Percentiles rank a stretch among this genome's conserved stretches.
These are phyloP conservation scores for Psephotus haematonotus DNA, from an alignment of 2,113 vertebrate genomes.

Conservation along the genomic window DNA sequence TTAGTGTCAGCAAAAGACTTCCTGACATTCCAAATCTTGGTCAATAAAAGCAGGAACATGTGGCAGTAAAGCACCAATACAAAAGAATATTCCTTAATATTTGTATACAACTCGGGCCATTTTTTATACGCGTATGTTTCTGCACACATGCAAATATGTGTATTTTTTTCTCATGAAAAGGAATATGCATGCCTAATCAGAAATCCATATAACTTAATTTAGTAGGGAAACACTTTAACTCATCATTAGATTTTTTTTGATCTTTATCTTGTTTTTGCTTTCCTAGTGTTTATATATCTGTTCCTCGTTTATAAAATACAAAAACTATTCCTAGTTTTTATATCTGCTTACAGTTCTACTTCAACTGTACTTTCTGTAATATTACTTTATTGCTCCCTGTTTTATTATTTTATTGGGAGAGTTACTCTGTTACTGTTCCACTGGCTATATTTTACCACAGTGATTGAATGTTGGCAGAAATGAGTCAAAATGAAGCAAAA, in stretches of 20 bases:
- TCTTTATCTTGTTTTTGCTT: background rate
- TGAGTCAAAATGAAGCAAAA: background rate
- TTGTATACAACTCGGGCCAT: background rate
- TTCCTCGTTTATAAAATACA: no score
- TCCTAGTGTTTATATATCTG: background rate
- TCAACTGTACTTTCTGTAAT: background rate
- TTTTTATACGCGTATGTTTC: background rate
- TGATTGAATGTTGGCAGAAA: background rate
- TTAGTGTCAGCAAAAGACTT: background rate
- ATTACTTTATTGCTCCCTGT: constrained; percentile 3
- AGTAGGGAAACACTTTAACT: background rate
- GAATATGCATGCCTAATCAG: background rate
- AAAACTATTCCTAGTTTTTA: background rate
- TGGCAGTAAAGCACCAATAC: background rate
- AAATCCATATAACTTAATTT: background rate
- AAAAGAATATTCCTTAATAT: background rate
- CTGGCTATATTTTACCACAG: background rate
- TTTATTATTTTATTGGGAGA: constrained; percentile 33
- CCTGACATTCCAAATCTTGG: background rate
- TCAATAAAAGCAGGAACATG: background rate
- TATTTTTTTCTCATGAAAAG: background rate
- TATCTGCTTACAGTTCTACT: background rate
- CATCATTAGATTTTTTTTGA: background rate
- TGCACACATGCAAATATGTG: background rate
- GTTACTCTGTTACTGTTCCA: background rate